Conservation (phyloP, 1,140 invertebrate species). For the Caenorhabditis briggsae region DNA sequence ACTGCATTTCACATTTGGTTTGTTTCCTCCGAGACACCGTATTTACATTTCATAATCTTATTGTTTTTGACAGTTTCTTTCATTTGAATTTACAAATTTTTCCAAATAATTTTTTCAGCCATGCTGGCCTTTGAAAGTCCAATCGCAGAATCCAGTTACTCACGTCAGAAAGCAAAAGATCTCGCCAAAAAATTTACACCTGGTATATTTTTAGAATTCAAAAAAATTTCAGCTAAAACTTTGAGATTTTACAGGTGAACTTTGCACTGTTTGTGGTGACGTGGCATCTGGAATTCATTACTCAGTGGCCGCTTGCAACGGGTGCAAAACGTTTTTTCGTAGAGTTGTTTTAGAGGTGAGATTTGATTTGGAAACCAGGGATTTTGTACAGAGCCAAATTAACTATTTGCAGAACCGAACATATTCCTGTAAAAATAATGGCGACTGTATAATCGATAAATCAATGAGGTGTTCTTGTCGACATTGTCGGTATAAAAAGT, state of each 20-base stretch:
- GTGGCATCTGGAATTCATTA: conserved; percentile 72
- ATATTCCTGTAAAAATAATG: conserved; percentile 76
- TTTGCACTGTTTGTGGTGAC: conserved; percentile 74
- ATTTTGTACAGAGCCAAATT: background rate
- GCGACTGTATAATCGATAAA: conserved; percentile 75
- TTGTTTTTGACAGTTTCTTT: background rate
- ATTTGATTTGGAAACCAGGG: background rate
- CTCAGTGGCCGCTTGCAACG: conserved; percentile 70
- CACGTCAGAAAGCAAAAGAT: conserved; percentile 38
- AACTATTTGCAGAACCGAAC: conserved; percentile 71
- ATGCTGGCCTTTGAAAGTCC: conserved; percentile 21
- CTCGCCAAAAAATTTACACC: conserved; percentile 29
- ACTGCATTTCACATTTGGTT: background rate
- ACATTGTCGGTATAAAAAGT: conserved; percentile 74
- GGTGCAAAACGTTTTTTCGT: conserved; percentile 72
- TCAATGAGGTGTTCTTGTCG: conserved; percentile 71
- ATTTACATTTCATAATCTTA: background rate
- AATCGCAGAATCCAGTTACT: conserved; percentile 10
- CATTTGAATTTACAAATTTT: background rate
- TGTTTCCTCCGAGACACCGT: background rate
- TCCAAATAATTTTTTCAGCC: conserved; percentile 17
- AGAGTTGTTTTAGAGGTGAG: conserved; percentile 71
- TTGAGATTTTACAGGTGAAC: conserved; percentile 65
- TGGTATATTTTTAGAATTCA: background rate
- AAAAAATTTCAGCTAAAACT: background rate